These are phyloP conservation scores for Agriopis leucophaearia DNA, from an alignment of 2,888 invertebrate genomes.

Conservation along the genomic window DNA sequence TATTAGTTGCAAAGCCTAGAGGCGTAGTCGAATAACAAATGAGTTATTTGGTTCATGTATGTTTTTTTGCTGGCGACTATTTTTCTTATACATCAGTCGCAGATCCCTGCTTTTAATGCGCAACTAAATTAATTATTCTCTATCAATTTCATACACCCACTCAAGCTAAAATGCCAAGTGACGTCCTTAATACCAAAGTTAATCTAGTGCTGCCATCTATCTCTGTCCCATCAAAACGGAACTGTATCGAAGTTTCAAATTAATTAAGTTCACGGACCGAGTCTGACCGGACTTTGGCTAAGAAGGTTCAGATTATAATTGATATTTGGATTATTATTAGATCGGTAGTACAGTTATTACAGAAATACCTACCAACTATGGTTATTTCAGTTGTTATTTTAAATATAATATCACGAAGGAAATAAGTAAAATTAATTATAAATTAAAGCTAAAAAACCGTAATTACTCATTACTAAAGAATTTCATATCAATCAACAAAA, in stretches of 20 bases:
- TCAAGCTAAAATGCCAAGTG: conserved; percentile 42
- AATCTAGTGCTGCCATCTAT: conserved; percentile 57
- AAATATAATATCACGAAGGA: too few species aligned
- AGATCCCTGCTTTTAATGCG: conserved; percentile 25
- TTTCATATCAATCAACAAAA: too few species aligned
- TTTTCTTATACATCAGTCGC: conserved; percentile 17
- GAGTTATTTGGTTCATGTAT: conserved; percentile 19
- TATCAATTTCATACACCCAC: conserved; percentile 36
- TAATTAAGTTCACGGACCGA: conserved; percentile 70
- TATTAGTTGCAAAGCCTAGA: conserved; percentile 27
- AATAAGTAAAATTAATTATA: too few species aligned
- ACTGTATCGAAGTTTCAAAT: conserved; percentile 66
- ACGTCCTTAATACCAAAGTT: conserved; percentile 43
- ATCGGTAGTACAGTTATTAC: neutral
- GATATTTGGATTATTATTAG: conserved; percentile 14
- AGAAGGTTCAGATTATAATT: conserved; percentile 30
- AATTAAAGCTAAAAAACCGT: too few species aligned
- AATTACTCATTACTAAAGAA: too few species aligned
- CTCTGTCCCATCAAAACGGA: conserved; percentile 66
- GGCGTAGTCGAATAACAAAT: conserved; percentile 17
- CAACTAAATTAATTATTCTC: conserved; percentile 31
- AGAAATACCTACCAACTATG: neutral
- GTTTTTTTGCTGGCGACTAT: conserved; percentile 11
- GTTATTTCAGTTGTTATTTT: too few species aligned
- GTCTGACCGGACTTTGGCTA: conserved; percentile 47